A percentile compares a stretch with the other conserved stretches of the same genome.
These are phyloP conservation scores for Catharus fuscescens DNA, from an alignment of 2,113 vertebrate genomes.

Conservation along the genomic window DNA sequence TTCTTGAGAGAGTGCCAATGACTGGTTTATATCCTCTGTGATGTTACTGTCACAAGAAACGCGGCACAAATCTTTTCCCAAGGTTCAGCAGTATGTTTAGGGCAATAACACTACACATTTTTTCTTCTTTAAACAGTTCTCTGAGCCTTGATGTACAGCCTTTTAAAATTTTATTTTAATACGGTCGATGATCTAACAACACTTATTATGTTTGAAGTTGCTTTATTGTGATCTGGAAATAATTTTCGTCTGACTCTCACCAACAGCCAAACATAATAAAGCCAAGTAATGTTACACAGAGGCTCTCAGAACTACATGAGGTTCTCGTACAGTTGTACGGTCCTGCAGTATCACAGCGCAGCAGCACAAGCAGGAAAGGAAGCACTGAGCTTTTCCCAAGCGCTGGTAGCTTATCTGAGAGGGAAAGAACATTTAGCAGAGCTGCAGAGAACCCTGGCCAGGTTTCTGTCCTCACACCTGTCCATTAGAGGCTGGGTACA, in stretches of 20 bases:
- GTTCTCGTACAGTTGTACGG: not conserved
- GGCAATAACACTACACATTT: slow-evolving; percentile 41
- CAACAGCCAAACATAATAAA: slow-evolving; percentile 73
- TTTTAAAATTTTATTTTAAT: slow-evolving; percentile 65
- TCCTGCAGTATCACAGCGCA: not conserved
- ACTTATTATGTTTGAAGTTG: slow-evolving; percentile 56
- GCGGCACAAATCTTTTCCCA: slow-evolving; percentile 68
- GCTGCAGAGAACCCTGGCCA: not conserved
- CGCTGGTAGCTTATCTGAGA: not conserved
- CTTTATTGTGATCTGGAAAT: slow-evolving; percentile 73
- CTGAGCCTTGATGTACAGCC: slow-evolving; percentile 45
- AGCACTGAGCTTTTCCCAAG: not conserved
- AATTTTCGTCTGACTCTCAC: slow-evolving; percentile 68
- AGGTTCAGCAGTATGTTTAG: slow-evolving; percentile 66
- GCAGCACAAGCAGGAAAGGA: not conserved
- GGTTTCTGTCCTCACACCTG: not conserved
- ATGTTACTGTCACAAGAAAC: slow-evolving; percentile 74
- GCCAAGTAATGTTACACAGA: slow-evolving; percentile 53
- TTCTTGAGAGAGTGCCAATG: slow-evolving; percentile 75
- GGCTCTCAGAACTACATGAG: not conserved
- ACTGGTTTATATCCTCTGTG: slow-evolving; percentile 75
- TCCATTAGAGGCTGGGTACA: not conserved
- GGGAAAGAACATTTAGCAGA: not conserved
- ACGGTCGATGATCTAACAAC: slow-evolving; percentile 53
- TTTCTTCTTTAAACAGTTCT: slow-evolving; percentile 10